phyloP scores from a whole-genome alignment of 64 coral and sea anemone genomes.

The Stichodactyla helianthus region DNA sequence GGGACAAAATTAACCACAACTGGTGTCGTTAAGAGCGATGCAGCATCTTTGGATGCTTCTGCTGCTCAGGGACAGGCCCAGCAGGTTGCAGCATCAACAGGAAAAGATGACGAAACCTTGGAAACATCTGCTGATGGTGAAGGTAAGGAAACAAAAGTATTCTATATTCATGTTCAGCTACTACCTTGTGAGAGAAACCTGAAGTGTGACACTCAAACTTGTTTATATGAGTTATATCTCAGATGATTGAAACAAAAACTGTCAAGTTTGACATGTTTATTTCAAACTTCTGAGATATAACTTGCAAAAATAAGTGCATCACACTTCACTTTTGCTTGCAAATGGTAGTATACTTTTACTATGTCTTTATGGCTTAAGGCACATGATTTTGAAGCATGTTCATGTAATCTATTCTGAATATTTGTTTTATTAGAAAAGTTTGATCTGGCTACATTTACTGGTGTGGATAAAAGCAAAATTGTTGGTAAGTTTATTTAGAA shows the following conservation, averaged over 20 bases:
- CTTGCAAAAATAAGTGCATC: no score
- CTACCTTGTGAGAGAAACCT: no score
- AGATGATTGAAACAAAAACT: no score
- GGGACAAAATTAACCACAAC: conserved; percentile 84
- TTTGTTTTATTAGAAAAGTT: conserved; percentile 70
- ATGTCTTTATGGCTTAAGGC: neutral
- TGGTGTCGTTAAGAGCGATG: conserved; percentile 57
- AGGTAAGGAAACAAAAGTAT: neutral
- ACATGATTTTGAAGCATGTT: neutral
- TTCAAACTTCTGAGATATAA: no score
- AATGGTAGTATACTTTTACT: no score
- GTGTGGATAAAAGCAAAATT: conserved; percentile 91
- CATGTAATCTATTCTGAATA: neutral
- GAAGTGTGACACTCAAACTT: no score
- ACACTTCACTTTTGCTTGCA: no score
- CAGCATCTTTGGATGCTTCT: neutral
- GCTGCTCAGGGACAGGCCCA: conserved; percentile 5
- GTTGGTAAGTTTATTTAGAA: conserved; percentile 56
- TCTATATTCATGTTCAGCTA: neutral
- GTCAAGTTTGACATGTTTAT: no score
- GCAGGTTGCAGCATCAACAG: neutral
- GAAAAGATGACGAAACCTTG: conserved; percentile 54
- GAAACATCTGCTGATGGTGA: conserved; percentile 16
- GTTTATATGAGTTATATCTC: no score
- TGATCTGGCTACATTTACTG: conserved; percentile 88